Base-by-base conservation (phyloP, 2,113 vertebrate genomes). In the Sciurus niger region DNA sequence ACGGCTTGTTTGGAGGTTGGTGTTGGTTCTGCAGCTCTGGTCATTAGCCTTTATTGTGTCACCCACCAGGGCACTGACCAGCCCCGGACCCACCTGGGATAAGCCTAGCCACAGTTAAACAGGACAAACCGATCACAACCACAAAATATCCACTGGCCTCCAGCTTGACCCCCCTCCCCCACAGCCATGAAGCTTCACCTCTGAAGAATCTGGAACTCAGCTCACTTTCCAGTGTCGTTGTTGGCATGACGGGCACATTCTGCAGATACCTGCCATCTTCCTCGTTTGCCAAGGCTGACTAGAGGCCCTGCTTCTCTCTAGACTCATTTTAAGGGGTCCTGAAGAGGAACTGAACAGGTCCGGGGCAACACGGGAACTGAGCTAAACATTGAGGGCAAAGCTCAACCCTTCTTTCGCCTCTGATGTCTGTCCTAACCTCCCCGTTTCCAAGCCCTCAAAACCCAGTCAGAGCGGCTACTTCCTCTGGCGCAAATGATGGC, bases 31-130 rank as follows among this genome's bases (percentile, higher is more conserved):
- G 68, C 88, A 43, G 72, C 6, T 6, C 73, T 93, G 74, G 16
- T 92, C 94, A 88, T 96, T 82, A 95, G 78, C 37, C 34, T 95
- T 89, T 89, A 72, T 83, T 96, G 89, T 94, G 89, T 94, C 6
- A 8, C 95, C 78, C 37, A 6, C 93, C 90, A 43, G 92, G 96
- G 84, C 84, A 82, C 63, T 58, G 82, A 93, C 43, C 40, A 22
- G 92, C 70, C 53, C 84, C 92, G 70, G 86, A 96, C 37, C n/a
- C 93, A 78, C 89, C 91, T 68, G 40, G 32, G 84, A 91, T 58
- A 20, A 92, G 72, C 58, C 53, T 73, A 78, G 37, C 32, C 72
- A 63, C 22, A 1, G 83, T 67, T 89, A 96, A 94, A 65, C 72
- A 84, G 79, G 89, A 96, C 93, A 89, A 91, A 84, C 82, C 89